Evolutionary conservation across 2,797 vertebrate species (phyloP).

Genomic region (Salarias fasciatus): DNA sequence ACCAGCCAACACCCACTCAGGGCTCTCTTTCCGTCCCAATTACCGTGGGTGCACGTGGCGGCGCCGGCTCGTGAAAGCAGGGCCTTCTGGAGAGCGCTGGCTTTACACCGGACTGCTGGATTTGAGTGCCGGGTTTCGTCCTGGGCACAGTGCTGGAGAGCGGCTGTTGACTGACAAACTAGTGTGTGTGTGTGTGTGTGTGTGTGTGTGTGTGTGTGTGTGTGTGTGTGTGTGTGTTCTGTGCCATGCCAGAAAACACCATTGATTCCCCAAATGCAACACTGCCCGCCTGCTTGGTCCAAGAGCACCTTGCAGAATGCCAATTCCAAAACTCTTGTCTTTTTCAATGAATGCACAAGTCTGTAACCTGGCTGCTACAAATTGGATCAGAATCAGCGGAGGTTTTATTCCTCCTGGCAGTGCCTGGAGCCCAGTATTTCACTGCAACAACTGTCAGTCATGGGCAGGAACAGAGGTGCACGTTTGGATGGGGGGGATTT

Average conservation of each 20-base stretch:
- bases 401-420: conserved; percentile 75
- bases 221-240: conserved; percentile 1
- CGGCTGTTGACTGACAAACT: conserved; percentile 38
- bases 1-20: conserved; percentile 30
- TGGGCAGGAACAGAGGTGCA: conserved; percentile 47
- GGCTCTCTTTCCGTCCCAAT: conserved; percentile 57
- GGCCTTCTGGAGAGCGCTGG: conserved; percentile 29
- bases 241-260: conserved; percentile 44
- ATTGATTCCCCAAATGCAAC: conserved; percentile 68
- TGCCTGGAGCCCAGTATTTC: conserved; percentile 70
- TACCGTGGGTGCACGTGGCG: conserved; percentile 31
- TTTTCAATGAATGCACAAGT: conserved; percentile 66
- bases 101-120: conserved; percentile 38
- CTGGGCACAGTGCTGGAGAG: conserved; percentile 29
- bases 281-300: conserved; percentile 42
- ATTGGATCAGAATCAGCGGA: conserved; percentile 78
- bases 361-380: conserved; percentile 67
- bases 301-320: conserved; percentile 61
- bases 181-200: conserved; percentile 14
- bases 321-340: conserved; percentile 72
- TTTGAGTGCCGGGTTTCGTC: conserved; percentile 56
- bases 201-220: conserved; percentile 9
- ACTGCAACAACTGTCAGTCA: conserved; percentile 67
- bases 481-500: conserved; percentile 50
- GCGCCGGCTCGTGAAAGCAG: conserved; percentile 37